These are phyloP conservation scores for Diglossa cyanea DNA, from an alignment of 2,797 vertebrate genomes.

Conservation along the genomic window DNA sequence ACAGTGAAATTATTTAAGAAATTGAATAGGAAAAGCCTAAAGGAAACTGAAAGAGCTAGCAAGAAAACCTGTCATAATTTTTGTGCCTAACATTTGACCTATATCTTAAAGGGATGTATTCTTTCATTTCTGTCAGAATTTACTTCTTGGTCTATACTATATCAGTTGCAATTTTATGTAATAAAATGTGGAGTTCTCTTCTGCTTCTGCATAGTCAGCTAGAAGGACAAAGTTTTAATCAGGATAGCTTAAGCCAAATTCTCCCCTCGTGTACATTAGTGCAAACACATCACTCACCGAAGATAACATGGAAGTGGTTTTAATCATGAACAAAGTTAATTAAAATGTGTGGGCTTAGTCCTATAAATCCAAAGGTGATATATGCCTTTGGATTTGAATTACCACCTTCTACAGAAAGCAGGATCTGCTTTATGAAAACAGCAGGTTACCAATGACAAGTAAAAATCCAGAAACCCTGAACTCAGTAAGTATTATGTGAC, in stretches of 20 bases:
- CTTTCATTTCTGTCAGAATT: background rate
- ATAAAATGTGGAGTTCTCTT: background rate
- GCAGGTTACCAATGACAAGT: background rate
- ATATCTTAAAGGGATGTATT: background rate
- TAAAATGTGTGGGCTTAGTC: background rate
- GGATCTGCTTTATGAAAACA: background rate
- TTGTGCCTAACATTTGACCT: background rate
- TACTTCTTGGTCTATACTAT: background rate
- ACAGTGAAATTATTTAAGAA: background rate
- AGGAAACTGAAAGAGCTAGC: background rate
- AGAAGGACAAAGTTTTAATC: background rate
- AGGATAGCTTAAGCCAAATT: background rate
- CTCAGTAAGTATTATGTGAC: background rate
- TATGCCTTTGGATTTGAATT: background rate
- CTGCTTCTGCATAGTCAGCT: background rate
- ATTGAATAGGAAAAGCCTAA: background rate
- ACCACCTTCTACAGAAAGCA: background rate
- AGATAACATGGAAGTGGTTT: background rate
- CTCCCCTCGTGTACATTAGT: background rate
- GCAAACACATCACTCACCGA: background rate
- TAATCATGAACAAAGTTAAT: background rate
- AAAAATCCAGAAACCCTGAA: background rate
- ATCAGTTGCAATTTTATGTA: background rate
- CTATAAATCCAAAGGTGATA: background rate
- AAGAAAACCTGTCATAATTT: background rate